Conservation (phyloP, 1,140 invertebrate species). For the Procambarus clarkii region DNA sequence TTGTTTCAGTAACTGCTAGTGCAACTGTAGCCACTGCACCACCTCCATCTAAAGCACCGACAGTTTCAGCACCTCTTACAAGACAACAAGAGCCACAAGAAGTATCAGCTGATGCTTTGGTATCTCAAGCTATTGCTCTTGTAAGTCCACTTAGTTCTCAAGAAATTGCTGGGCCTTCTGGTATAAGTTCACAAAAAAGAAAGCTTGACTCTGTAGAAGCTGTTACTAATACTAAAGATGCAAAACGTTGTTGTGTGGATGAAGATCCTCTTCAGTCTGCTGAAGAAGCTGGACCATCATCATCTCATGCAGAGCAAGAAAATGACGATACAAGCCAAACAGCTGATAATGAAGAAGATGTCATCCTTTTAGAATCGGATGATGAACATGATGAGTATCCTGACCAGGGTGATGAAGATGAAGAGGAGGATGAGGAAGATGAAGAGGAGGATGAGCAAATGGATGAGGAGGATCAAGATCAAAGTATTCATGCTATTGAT, state of each 20-base stretch:
- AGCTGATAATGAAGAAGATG: conserved; percentile 73
- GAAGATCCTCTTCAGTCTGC: conserved; percentile 69
- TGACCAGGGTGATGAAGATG: conserved; percentile 73
- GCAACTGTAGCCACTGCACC: conserved; percentile 8
- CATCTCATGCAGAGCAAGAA: conserved; percentile 50
- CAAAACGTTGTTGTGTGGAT: conserved; percentile 62
- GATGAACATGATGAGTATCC: conserved; percentile 70
- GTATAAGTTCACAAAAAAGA: conserved; percentile 52
- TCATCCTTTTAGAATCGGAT: conserved; percentile 73
- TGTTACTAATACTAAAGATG: conserved; percentile 71
- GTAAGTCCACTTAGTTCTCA: conserved; percentile 58
- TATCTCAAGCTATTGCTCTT: conserved; percentile 72
- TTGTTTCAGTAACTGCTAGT: conserved; percentile 29
- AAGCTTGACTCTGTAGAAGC: conserved; percentile 64
- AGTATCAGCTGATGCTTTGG: conserved; percentile 66
- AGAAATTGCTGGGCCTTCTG: conserved; percentile 48
- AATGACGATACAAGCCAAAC: conserved; percentile 61
- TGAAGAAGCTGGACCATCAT: conserved; percentile 71
- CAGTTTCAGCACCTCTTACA: conserved; percentile 14
- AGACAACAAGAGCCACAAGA: conserved; percentile 44
- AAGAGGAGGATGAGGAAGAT: conserved; percentile 68
- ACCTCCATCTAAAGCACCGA: conserved; percentile 29
- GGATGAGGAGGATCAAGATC: conserved; percentile 73
- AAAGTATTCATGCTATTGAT: conserved; percentile 47
- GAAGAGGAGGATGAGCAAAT: conserved; percentile 71